Evolutionary conservation across 2,113 vertebrate genomes (phyloP).

Genomic region (Albula glossodonta): DNA sequence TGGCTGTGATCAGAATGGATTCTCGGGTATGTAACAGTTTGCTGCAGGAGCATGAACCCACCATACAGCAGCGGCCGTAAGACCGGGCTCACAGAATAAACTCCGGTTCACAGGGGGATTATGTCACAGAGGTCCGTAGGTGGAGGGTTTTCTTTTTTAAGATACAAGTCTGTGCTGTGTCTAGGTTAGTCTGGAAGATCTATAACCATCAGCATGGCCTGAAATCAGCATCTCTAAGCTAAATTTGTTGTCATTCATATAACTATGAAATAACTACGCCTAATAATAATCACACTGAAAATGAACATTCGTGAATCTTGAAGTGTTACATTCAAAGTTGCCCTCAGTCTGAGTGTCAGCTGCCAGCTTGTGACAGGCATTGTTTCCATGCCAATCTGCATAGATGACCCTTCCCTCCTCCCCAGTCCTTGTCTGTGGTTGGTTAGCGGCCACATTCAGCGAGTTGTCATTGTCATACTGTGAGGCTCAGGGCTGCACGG

Average conservation of each 20-base stretch:
- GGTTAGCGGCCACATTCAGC: background rate
- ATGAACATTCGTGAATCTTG: conserved; percentile 39
- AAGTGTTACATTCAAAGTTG: conserved; percentile 54
- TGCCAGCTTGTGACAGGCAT: conserved; percentile 39
- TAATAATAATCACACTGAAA: conserved; percentile 2
- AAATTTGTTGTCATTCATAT: conserved; percentile 23
- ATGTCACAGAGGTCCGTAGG: too few species aligned
- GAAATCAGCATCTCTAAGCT: background rate
- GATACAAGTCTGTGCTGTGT: too few species aligned
- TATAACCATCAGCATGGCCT: background rate
- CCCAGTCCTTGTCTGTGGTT: background rate
- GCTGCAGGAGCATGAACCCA: too few species aligned
- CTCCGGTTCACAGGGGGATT: too few species aligned
- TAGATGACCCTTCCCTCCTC: conserved; percentile 34
- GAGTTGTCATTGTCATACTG: conserved; percentile 18
- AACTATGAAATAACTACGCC: conserved; percentile 29
- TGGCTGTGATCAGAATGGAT: background rate
- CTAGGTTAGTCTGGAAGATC: background rate
- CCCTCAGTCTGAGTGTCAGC: conserved; percentile 36
- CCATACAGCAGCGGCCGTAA: too few species aligned
- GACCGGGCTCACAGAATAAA: too few species aligned
- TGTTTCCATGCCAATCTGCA: conserved; percentile 48
- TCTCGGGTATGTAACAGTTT: too few species aligned
- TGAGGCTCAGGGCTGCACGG: conserved; percentile 11
- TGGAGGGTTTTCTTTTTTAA: too few species aligned